phyloP scores from a whole-genome alignment of 2,113 vertebrate genomes.

The Cyprinodon brontotheroides region DNA sequence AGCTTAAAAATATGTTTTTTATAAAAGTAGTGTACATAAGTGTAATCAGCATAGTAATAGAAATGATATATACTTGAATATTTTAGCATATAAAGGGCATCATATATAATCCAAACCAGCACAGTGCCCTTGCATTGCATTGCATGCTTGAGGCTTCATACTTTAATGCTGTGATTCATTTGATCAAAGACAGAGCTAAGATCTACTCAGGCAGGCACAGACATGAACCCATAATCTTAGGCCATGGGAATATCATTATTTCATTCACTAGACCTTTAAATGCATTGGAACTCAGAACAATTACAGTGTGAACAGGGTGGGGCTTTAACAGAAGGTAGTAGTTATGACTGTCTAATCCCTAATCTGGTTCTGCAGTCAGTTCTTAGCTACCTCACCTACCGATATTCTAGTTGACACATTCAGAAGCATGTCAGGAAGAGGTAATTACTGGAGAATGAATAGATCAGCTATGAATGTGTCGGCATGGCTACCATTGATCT shows the following conservation, averaged over 20 bases:
- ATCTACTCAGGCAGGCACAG: neutral
- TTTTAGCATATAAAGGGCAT: neutral
- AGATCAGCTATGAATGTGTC: neutral
- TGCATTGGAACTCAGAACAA: no score
- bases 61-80: neutral
- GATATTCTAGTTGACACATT: neutral
- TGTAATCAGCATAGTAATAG: no score
- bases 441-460: neutral
- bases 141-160: neutral
- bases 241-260: neutral
- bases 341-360: neutral
- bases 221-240: neutral
- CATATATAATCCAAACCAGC: no score
- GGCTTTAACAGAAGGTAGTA: neutral
- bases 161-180: neutral
- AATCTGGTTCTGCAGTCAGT: neutral
- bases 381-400: neutral
- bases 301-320: neutral
- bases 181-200: neutral
- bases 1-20: no score
- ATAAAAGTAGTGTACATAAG: no score
- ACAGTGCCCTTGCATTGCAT: no score
- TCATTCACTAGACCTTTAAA: neutral
- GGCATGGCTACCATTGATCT: neutral
- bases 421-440: neutral